Base-by-base conservation (phyloP, 2,888 invertebrate genomes). In the Pyrocoelia pectoralis region DNA sequence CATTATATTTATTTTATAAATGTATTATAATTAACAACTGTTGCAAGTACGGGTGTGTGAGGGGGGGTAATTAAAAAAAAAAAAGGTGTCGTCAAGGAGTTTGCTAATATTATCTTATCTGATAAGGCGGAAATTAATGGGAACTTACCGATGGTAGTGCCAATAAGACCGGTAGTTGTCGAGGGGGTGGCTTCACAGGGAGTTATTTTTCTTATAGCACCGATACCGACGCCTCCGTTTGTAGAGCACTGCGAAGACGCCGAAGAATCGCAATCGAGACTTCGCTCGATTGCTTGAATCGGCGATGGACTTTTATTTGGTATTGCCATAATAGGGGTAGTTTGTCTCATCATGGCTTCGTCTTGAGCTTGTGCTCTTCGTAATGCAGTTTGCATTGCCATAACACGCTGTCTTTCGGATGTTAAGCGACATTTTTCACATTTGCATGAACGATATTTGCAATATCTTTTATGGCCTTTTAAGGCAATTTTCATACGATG, bases 401-500 rank as follows among this genome's bases (percentile, higher is more conserved):
- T 96, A 61, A 95, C 92, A 13, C 91, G 84, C 82, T 95, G 95
- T 49, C 96, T 83, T 76, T 95, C 94, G 0, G 92, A 92, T 0
- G 95, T 95, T 61, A 94, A 83, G 66, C 89, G 88, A 80, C 97
- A 97, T 83, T 93, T 93, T 70, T 91, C 89, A 82, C 97, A 97
- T 65, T 84, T 87, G 82, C 96, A 96, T 77, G 88, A 86, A 68
- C 93, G 89, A 82, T 86, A 95, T 76, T 89, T 88, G 85, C 97
- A 97, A 83, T 94, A 95, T 24, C 94, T 87, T 81, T 97, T 97
- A 84, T 97, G 97, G 12, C 94, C 95, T 82, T 94, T 95, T 68
- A 96, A 86, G 80, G 90, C 89, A 70, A 94, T 90, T 80, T 93
- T 93, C 76, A 93, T 85, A n/a, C 91, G 88, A 82, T 97, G 97